Percentiles rank a stretch among this genome's conserved stretches.
phyloP scores from a whole-genome alignment of 2,888 invertebrate species.

The Patella ulyssiponensis region DNA sequence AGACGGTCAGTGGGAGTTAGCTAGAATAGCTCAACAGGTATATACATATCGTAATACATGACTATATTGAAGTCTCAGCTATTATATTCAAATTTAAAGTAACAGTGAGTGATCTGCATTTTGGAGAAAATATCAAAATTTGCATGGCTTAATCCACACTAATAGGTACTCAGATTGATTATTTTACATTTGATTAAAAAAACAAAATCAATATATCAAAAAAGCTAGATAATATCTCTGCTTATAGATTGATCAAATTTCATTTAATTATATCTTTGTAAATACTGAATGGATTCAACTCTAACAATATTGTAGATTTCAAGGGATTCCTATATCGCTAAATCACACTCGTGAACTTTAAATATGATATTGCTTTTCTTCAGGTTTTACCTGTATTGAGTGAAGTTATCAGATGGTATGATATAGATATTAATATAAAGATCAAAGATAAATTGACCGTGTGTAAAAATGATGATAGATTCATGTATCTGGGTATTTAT shows the following conservation, averaged over 20 bases:
- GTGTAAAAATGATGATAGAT: constrained; percentile 43
- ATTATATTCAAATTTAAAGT: no score
- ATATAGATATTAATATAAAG: constrained; percentile 57
- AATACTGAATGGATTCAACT: background rate
- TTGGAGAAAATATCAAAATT: no score
- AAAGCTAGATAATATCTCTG: no score
- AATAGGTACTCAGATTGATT: no score
- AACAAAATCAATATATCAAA: no score
- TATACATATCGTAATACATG: background rate
- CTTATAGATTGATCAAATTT: no score
- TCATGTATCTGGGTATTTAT: constrained; percentile 55
- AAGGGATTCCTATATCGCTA: background rate
- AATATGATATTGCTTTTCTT: background rate
- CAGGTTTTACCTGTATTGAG: constrained; percentile 65
- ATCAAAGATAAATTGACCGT: constrained; percentile 54
- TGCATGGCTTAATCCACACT: no score
- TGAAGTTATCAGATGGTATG: constrained; percentile 68
- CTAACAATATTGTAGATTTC: background rate
- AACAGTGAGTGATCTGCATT: no score
- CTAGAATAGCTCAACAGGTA: constrained; percentile 68
- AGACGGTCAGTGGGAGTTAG: constrained; percentile 66
- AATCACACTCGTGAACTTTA: background rate
- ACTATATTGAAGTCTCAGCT: no score
- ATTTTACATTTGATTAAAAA: no score
- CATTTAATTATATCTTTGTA: no score